Evolutionary conservation across 2,797 vertebrate species (phyloP).

Genomic region (Hephaestus fuliginosus): DNA sequence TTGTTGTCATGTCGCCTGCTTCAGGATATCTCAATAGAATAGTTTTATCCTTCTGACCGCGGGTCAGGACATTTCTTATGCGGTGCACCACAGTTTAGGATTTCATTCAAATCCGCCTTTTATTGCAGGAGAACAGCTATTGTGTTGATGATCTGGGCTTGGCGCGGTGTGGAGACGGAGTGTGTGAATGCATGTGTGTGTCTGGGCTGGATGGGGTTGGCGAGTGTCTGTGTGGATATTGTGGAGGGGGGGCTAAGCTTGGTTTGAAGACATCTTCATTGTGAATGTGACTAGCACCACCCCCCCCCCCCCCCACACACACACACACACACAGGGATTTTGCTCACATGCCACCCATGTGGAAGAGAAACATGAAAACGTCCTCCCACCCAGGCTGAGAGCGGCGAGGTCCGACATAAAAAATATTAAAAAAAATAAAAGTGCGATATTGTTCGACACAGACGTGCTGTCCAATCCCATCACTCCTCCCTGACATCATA

Average conservation of each 20-base stretch:
- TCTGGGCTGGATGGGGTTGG: slow-evolving; percentile 40
- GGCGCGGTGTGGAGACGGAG: neutral
- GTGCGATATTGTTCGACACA: slow-evolving; percentile 49
- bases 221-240: slow-evolving; percentile 13
- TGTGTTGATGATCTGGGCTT: slow-evolving; percentile 51
- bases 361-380: slow-evolving; percentile 14
- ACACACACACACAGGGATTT: slow-evolving; percentile 11
- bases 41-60: slow-evolving; percentile 36
- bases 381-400: slow-evolving; percentile 35
- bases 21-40: slow-evolving; percentile 11
- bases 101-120: slow-evolving; percentile 52
- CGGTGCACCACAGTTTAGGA: slow-evolving; percentile 36
- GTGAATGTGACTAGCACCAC: slow-evolving; percentile 49
- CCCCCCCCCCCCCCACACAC: neutral
- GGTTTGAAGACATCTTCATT: slow-evolving; percentile 75
- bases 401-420: slow-evolving; percentile 23
- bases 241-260: slow-evolving; percentile 35
- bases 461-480: slow-evolving; percentile 44
- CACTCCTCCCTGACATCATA: slow-evolving; percentile 69
- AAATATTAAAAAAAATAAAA: neutral
- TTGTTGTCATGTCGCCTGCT: neutral
- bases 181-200: slow-evolving; percentile 39
- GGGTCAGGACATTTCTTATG: slow-evolving; percentile 51
- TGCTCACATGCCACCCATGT: slow-evolving; percentile 56
- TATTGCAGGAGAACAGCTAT: slow-evolving; percentile 42